Evolutionary conservation across 2,888 invertebrate species (phyloP).

Genomic region (Zaprionus lineosus): DNA sequence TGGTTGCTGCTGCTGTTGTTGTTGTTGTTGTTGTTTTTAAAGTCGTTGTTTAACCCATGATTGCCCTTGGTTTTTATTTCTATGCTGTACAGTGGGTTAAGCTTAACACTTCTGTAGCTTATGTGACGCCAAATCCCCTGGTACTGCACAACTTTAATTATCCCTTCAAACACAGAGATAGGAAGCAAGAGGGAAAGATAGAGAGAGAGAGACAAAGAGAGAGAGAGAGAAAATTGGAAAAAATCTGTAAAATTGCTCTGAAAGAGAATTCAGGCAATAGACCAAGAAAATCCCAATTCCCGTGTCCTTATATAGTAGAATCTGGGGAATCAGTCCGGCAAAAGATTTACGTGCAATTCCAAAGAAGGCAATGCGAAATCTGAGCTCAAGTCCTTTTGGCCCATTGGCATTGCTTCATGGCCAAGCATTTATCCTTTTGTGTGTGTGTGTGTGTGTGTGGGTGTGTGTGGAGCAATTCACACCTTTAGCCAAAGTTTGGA

Average conservation of each 20-base stretch:
- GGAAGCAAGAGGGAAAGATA: too few relatives aligned
- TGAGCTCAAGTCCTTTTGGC: slow-evolving; percentile 25
- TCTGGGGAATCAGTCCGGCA: neutral
- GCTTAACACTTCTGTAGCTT: slow-evolving; percentile 30
- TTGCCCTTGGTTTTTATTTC: slow-evolving; percentile 9
- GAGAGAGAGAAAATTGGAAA: too few relatives aligned
- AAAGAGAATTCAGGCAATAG: too few relatives aligned
- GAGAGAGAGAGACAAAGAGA: too few relatives aligned
- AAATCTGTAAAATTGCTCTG: too few relatives aligned
- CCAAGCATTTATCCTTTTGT: slow-evolving; percentile 31
- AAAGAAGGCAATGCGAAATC: slow-evolving; percentile 36
- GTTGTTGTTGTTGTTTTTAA: neutral
- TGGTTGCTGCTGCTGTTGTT: slow-evolving; percentile 11
- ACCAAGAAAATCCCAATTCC: too few relatives aligned
- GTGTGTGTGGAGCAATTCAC: slow-evolving; percentile 36
- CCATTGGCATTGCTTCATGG: slow-evolving; percentile 56
- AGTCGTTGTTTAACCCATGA: slow-evolving; percentile 25
- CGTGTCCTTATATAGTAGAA: too few relatives aligned
- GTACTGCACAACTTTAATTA: slow-evolving; percentile 18
- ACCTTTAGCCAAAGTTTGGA: slow-evolving; percentile 47
- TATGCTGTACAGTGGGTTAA: slow-evolving; percentile 9
- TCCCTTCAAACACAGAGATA: too few relatives aligned
- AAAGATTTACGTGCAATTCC: slow-evolving; percentile 53
- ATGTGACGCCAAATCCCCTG: slow-evolving; percentile 11
- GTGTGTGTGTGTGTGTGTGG: slow-evolving; percentile 16